Base-by-base conservation (phyloP, 2,113 vertebrate genomes). In the Petrocephalus zakoni region DNA sequence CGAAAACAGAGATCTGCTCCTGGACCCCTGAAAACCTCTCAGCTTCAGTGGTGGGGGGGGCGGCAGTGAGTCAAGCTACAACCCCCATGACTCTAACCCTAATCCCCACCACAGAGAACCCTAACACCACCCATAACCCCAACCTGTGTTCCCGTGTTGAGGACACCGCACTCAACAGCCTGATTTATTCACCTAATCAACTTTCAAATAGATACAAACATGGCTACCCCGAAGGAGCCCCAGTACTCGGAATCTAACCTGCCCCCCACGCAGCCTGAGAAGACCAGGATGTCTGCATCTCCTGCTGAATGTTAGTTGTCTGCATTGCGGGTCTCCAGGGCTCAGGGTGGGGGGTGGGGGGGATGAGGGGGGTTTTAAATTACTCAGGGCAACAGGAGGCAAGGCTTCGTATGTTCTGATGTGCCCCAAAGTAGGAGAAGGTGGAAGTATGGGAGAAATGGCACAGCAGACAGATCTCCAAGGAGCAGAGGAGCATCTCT, bases 1-100 rank as follows among this genome's bases (percentile, higher is more conserved):
- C 89, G 91, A 84, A 90, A 93, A 92, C 93, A 93, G 88, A 94
- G 94, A 92, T 92, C 92, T 93, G 92, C 92, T 92, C 89, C 86
- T 89, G 88, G 90, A 90, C 88, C 90, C 92, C 85, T 87, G 53
- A 91, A 93, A 90, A 88, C 29, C n/a, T 56, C 21, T 47, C 47
- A 51, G 81, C 47, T 46, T 13, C 42, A n/a, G 22, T 46, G 81
- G 81, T 6, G 81, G 42, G 88, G n/a, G n/a, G n/a, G n/a, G n/a
- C n/a, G 92, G 92, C n/a, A 8, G n/a, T 2, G 10, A 68, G 61
- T 68, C 25, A 29, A 68, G 61, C 10, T n/a, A 29, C 61, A 68
- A 13, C 61, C 61, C n/a, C 61, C 61, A 68, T 10, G n/a, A 68
- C 61, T 13, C 61, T 68, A 29, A 68, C n/a, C 42, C 42, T 42